Percentiles rank a stretch among this genome's conserved stretches.
Conservation (phyloP, 2,797 vertebrate species). For the Philypnodon macrostomus region DNA sequence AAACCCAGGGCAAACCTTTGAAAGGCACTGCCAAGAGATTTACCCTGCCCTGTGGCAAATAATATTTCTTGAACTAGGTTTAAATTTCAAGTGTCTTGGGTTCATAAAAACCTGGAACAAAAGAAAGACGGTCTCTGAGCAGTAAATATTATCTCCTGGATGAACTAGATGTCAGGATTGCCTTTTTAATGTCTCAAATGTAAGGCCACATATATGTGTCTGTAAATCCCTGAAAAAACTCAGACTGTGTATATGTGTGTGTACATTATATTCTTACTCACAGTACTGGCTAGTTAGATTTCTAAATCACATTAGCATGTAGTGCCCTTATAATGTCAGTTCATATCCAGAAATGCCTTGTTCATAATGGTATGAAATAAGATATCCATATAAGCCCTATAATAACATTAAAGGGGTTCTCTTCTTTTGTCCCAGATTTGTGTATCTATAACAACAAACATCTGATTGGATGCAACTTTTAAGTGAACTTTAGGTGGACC, state of each 20-base stretch:
- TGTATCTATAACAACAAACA: conserved; percentile 38
- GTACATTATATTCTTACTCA: conserved; percentile 65
- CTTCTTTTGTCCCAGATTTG: conserved; percentile 46
- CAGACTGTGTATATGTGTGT: conserved; percentile 8
- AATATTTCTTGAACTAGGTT: conserved; percentile 85
- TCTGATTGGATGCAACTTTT: conserved; percentile 69
- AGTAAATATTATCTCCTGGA: conserved; percentile 83
- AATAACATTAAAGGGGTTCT: no score
- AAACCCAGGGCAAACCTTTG: conserved; percentile 85
- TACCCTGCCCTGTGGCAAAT: conserved; percentile 85
- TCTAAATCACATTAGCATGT: conserved; percentile 55
- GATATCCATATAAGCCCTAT: no score
- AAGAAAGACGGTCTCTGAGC: conserved; percentile 81
- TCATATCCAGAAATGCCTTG: no score
- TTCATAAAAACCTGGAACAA: conserved; percentile 83
- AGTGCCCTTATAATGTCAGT: not conserved
- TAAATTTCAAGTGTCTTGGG: conserved; percentile 87
- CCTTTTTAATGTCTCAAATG: conserved; percentile 81
- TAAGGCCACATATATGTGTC: conserved; percentile 66
- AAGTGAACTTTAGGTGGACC: conserved; percentile 47
- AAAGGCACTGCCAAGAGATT: conserved; percentile 83
- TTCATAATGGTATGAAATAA: no score
- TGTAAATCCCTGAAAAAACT: conserved; percentile 78
- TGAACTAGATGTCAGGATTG: conserved; percentile 83
- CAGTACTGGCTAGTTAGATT: conserved; percentile 71